Conservation (phyloP, 2,797 vertebrate species). For the Periparus ater region DNA sequence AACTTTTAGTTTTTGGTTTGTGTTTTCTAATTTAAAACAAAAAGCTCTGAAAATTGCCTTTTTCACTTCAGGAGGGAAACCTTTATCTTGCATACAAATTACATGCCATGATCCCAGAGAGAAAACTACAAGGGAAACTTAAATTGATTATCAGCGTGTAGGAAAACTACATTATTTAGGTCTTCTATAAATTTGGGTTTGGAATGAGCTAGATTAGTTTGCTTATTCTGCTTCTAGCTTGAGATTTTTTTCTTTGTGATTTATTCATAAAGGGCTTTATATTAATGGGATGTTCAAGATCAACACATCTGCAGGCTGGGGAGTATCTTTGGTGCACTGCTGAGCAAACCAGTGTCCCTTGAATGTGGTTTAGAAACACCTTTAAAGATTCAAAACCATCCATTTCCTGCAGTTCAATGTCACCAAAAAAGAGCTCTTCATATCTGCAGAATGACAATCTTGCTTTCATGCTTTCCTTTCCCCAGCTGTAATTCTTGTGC, state of each 20-base stretch:
- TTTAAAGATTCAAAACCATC: neutral
- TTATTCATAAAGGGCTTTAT: neutral
- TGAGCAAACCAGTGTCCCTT: neutral
- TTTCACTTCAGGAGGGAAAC: neutral
- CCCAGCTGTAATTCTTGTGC: neutral
- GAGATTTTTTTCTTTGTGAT: neutral
- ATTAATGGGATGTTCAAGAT: neutral
- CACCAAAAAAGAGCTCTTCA: neutral
- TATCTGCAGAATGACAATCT: neutral
- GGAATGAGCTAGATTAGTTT: neutral
- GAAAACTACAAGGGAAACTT: neutral
- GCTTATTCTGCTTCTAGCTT: neutral
- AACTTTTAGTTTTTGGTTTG: neutral
- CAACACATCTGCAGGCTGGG: neutral
- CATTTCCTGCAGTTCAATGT: neutral
- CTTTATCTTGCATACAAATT: neutral
- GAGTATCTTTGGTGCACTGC: neutral
- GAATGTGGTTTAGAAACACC: neutral
- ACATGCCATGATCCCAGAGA: neutral
- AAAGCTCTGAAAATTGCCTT: neutral
- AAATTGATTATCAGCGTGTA: neutral
- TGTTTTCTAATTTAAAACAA: neutral
- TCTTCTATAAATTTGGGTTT: neutral
- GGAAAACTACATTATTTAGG: neutral
- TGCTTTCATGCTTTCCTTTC: neutral